A percentile compares a stretch with the other conserved stretches of the same genome.
Evolutionary conservation across 2,113 vertebrate species (phyloP).

Genomic region (Amia ocellicauda): DNA sequence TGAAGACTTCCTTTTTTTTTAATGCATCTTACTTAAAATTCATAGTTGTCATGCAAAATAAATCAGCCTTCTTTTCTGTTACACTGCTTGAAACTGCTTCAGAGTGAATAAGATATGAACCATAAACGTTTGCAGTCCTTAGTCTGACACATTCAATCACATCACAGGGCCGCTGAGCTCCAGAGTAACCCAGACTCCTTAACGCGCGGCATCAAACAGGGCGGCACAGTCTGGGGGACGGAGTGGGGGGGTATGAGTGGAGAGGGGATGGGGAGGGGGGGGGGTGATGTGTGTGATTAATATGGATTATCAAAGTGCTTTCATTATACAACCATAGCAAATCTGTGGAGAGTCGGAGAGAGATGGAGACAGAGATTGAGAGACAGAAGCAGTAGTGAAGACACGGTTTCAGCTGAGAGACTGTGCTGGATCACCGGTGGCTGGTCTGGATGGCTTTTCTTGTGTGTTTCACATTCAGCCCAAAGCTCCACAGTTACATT

Average conservation of each 20-base stretch:
- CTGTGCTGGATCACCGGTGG: background rate
- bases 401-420: background rate
- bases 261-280: conserved; percentile 32
- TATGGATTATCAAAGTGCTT: conserved; percentile 73
- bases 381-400: background rate
- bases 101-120: conserved; percentile 68
- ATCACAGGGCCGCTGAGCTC: conserved; percentile 49
- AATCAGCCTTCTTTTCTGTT: conserved; percentile 64
- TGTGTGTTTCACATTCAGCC: too few relatives aligned
- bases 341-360: conserved; percentile 18
- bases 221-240: conserved; percentile 21
- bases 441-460: too few relatives aligned
- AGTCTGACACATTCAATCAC: conserved; percentile 68
- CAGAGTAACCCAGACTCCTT: conserved; percentile 31
- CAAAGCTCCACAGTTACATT: too few relatives aligned
- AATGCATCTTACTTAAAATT: conserved; percentile 73
- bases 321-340: conserved; percentile 62
- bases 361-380: conserved; percentile 3
- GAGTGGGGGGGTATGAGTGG: conserved; percentile 22
- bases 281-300: conserved; percentile 58
- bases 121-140: conserved; percentile 69
- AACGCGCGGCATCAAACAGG: conserved; percentile 37
- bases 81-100: conserved; percentile 58
- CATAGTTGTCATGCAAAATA: conserved; percentile 76
- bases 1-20: conserved; percentile 51